Evolutionary conservation across 2,113 vertebrate species (phyloP).

Genomic region (Hyperopisus bebe): DNA sequence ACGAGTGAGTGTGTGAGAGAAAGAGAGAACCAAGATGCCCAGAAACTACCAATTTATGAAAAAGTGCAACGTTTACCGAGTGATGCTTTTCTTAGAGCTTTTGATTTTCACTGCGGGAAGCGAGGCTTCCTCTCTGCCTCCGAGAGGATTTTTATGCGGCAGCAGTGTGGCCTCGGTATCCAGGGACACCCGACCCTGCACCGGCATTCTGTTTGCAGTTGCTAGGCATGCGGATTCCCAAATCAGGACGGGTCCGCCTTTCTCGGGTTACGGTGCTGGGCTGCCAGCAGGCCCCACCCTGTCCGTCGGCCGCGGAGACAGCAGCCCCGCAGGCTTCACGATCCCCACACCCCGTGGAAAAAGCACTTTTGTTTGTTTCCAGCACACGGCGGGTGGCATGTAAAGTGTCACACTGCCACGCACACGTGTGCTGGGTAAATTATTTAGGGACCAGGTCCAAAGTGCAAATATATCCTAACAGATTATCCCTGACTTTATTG

Average conservation of each 20-base stretch:
- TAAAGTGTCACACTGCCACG: neutral
- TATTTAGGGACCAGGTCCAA: neutral
- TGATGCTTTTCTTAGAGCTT: slow-evolving; percentile 54
- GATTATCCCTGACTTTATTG: neutral
- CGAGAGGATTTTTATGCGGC: slow-evolving; percentile 33
- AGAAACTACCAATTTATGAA: slow-evolving; percentile 13
- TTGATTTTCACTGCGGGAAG: slow-evolving; percentile 53
- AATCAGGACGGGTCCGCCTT: slow-evolving; percentile 34
- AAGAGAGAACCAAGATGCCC: slow-evolving; percentile 25
- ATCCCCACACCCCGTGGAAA: neutral
- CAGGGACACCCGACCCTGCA: slow-evolving; percentile 35
- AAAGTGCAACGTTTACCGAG: slow-evolving; percentile 41
- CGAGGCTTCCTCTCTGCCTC: slow-evolving; percentile 35
- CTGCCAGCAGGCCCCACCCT: slow-evolving; percentile 27
- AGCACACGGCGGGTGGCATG: neutral
- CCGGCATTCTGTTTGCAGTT: slow-evolving; percentile 51
- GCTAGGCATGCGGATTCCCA: slow-evolving; percentile 41
- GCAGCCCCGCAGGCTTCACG: neutral
- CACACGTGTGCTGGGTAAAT: neutral
- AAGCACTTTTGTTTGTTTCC: neutral
- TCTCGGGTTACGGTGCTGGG: slow-evolving; percentile 43
- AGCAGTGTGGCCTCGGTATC: slow-evolving; percentile 23
- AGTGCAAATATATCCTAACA: neutral
- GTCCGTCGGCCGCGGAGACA: neutral
- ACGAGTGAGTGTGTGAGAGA: neutral